Evolutionary conservation across 2,888 invertebrate genomes (phyloP), one percentile per base, ranked within the genome.

Genomic region (Tachina lurida): DNA sequence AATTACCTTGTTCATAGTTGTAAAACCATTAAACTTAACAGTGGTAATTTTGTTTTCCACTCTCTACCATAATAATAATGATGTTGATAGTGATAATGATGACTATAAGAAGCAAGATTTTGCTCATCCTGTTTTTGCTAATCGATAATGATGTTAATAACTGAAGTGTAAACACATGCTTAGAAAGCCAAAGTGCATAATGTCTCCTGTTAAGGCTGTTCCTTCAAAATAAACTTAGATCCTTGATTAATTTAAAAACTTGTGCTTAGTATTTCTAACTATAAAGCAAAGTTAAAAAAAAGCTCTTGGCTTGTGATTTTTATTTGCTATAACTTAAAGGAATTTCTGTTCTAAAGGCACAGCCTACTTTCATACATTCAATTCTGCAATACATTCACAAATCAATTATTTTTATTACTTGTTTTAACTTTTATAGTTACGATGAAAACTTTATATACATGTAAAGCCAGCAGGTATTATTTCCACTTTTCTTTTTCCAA

Each of bases 141-240:
- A 19, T 7, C 31, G 31, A 31, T 31, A 31, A 31, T 31, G 31
- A 31, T 45, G 41, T 60, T 73, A 67, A 67, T 67, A 84, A 56
- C 62, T 81, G 71, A 76, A 67, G 58, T 76, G 76, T 76, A 84
- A 80, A 76, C 80, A 80, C 76, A 80, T 84, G 80, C 80, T 84
- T 80, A 49, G 9, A 31, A 31, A 5, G 7, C 31, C 31, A 31
- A 31, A 74, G 52, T 68, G 68, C 54, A 73, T 62, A 49, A 39
- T 67, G 58, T 75, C 68, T 49, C 68, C 15, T 54, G 17, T 47
- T 54, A 15, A 71, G 79, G 79, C 22, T 43, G 56, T 19, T 9
- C 63, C 71, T 22, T 41, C 13, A 68, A 56, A 13, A 19, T 54
- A 19, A 41, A 43, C 1, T 41, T 10, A n/a, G 5, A 31, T 31